Evolutionary conservation across 1,140 invertebrate genomes (phyloP).

Genomic region (Trichogramma pretiosum): DNA sequence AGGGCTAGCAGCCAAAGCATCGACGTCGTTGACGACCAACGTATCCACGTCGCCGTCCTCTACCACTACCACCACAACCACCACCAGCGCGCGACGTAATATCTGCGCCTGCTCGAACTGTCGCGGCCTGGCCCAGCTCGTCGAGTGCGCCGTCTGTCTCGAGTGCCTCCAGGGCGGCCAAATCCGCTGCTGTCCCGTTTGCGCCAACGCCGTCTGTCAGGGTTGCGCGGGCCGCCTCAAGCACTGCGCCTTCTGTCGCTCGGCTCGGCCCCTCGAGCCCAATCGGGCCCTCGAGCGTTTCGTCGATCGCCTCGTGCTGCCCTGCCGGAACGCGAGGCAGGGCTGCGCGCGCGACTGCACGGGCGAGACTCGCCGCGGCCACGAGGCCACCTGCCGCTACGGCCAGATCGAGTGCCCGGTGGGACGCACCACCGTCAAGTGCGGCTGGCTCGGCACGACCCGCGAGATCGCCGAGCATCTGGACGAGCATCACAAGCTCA

Average conservation of each 20-base stretch:
- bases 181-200: constrained; percentile 22
- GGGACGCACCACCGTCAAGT: constrained; percentile 6
- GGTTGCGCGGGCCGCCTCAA: constrained; percentile 15
- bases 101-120: constrained; percentile 22
- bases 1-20: background rate
- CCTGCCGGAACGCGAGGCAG: constrained; percentile 21
- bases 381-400: constrained; percentile 23
- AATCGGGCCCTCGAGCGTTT: constrained; percentile 22
- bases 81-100: too few species aligned
- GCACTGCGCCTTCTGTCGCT: constrained; percentile 23
- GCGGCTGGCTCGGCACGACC: constrained; percentile 21
- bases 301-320: constrained; percentile 16
- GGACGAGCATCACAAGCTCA: constrained; percentile 11
- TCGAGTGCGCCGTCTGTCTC: constrained; percentile 24
- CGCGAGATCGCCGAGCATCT: constrained; percentile 18
- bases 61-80: too few species aligned
- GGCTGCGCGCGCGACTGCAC: constrained; percentile 19
- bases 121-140: constrained; percentile 5
- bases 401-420: constrained; percentile 13
- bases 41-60: background rate
- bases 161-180: constrained; percentile 21
- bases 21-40: background rate
- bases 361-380: constrained; percentile 16
- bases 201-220: constrained; percentile 22
- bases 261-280: background rate